phyloP scores from a whole-genome alignment of 1,140 invertebrate species.

The Habropoda laboriosa region DNA sequence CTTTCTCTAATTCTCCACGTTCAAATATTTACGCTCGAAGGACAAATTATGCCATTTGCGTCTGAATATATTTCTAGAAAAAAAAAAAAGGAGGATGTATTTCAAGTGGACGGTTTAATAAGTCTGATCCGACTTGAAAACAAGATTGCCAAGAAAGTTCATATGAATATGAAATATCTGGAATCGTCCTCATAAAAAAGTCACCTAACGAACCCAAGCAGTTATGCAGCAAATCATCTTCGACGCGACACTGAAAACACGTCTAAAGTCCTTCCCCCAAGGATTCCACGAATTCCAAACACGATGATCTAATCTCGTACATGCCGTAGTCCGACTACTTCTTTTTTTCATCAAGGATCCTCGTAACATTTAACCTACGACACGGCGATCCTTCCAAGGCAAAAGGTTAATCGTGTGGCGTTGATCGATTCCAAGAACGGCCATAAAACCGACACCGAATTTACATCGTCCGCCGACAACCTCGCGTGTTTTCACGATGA shows the following conservation, averaged over 20 bases:
- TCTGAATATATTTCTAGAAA: too few species aligned
- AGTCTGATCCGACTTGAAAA: too few species aligned
- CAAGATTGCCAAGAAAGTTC: neutral
- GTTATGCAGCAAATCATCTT: neutral
- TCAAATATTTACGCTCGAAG: too few species aligned
- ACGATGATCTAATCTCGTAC: slow-evolving; percentile 28
- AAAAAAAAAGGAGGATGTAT: too few species aligned
- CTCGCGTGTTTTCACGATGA: slow-evolving; percentile 9
- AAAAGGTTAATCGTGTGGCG: slow-evolving; percentile 25
- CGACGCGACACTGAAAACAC: neutral
- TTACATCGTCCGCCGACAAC: neutral
- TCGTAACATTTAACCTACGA: slow-evolving; percentile 25
- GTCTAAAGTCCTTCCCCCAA: neutral
- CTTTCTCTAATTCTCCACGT: too few species aligned
- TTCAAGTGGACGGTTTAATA: too few species aligned
- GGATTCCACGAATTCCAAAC: slow-evolving; percentile 7
- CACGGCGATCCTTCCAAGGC: neutral
- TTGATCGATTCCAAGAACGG: slow-evolving; percentile 18
- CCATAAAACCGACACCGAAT: neutral
- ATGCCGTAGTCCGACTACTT: neutral
- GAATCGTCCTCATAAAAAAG: too few species aligned
- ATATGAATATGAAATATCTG: too few species aligned
- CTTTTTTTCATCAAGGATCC: slow-evolving; percentile 26
- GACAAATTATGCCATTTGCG: too few species aligned
- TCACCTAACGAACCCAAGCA: neutral